Conservation (phyloP, 2,888 invertebrate genomes). For the Metellina segmentata region DNA sequence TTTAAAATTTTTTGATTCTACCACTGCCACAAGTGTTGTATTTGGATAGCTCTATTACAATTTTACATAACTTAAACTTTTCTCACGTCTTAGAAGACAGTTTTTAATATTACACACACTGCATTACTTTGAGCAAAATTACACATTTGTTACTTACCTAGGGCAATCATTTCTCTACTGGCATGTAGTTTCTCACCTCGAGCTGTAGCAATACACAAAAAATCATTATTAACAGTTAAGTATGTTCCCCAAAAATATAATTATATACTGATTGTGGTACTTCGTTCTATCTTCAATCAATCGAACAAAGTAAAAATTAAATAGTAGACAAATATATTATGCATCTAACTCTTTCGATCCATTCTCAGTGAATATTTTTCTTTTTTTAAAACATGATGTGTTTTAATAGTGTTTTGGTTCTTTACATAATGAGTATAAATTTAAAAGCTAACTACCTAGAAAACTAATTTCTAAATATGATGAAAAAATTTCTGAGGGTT, state of each 20-base stretch:
- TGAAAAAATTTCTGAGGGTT: too few relatives aligned
- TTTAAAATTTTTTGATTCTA: too few relatives aligned
- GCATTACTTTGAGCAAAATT: not conserved
- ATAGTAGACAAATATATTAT: not conserved
- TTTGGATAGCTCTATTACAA: too few relatives aligned
- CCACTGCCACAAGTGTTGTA: too few relatives aligned
- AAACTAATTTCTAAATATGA: too few relatives aligned
- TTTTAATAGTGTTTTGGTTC: too few relatives aligned
- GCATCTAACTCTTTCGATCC: not conserved
- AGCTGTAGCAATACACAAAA: conserved; percentile 78
- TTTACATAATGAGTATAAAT: too few relatives aligned
- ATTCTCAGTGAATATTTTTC: not conserved
- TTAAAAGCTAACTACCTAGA: too few relatives aligned
- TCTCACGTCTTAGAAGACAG: too few relatives aligned
- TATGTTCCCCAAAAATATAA: not conserved
- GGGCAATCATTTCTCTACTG: conserved; percentile 94
- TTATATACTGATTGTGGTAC: not conserved
- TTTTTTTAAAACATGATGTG: not conserved
- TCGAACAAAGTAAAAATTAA: not conserved
- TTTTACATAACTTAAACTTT: too few relatives aligned
- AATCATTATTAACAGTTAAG: not conserved
- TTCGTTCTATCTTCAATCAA: not conserved
- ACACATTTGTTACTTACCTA: conserved; percentile 81
- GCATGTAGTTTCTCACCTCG: conserved; percentile 86
- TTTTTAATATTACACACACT: too few relatives aligned